These are phyloP conservation scores for Clarias fuscus DNA, from an alignment of 2,797 vertebrate genomes.

Conservation along the genomic window DNA sequence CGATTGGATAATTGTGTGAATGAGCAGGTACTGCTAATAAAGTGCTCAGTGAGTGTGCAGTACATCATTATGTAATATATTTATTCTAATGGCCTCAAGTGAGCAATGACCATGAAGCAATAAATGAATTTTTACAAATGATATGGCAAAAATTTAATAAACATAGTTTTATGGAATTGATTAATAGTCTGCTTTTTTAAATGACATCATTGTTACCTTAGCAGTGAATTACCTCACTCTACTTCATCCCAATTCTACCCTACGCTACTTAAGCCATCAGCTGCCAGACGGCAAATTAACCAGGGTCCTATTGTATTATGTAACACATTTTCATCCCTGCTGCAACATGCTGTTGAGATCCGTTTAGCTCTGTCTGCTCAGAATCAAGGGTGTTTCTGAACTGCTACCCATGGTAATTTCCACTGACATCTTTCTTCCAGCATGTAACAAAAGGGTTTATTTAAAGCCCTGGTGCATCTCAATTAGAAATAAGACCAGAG, in stretches of 20 bases:
- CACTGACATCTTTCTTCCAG: conserved; percentile 66
- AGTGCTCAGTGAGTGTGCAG: neutral
- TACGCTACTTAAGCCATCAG: conserved; percentile 30
- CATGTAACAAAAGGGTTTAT: conserved; percentile 61
- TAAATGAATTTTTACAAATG: neutral
- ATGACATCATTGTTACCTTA: neutral
- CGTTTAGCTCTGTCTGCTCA: conserved; percentile 47
- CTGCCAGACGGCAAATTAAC: conserved; percentile 31
- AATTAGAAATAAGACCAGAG: conserved; percentile 13
- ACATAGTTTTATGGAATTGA: neutral
- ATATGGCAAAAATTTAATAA: neutral
- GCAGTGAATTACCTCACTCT: neutral
- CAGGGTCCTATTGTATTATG: conserved; percentile 36
- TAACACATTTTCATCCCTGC: conserved; percentile 38
- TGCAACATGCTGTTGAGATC: conserved; percentile 22
- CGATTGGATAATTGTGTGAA: neutral
- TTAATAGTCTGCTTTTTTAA: neutral
- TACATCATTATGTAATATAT: neutral
- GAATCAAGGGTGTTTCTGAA: conserved; percentile 59
- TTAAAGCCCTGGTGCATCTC: conserved; percentile 55
- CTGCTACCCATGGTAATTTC: conserved; percentile 72
- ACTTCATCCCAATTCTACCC: neutral
- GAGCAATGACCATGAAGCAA: neutral
- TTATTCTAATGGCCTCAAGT: neutral
- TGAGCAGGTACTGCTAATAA: neutral